Percentiles rank a stretch among this genome's conserved stretches.
phyloP scores from a whole-genome alignment of 1,140 invertebrate genomes.

The Bombus balteatus region DNA sequence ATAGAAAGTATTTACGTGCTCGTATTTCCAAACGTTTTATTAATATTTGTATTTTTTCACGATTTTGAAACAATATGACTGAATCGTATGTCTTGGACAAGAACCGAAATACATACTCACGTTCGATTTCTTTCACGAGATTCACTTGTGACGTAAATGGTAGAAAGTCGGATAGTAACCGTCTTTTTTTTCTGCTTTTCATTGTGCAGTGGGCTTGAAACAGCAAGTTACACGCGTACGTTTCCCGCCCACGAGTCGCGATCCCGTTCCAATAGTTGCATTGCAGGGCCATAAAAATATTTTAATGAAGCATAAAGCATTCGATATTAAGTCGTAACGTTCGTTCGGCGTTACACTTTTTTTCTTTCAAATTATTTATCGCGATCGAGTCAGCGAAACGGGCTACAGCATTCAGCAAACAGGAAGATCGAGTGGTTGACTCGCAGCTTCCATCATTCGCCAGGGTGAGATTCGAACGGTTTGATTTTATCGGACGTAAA shows the following conservation, averaged over 20 bases:
- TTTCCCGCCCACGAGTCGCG: constrained; percentile 18
- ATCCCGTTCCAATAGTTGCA: neutral
- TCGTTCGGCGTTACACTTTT: neutral
- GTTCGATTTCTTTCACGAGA: constrained; percentile 5
- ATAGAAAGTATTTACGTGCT: neutral
- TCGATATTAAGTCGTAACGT: constrained; percentile 13
- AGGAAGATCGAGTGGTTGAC: neutral
- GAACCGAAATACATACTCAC: neutral
- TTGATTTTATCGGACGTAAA: constrained; percentile 12
- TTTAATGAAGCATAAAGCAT: constrained; percentile 29
- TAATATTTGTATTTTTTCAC: neutral
- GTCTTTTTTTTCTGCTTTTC: neutral
- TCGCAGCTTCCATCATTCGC: neutral
- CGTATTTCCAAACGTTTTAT: neutral
- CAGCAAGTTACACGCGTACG: neutral
- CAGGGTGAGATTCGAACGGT: neutral
- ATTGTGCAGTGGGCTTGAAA: constrained; percentile 1
- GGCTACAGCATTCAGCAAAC: neutral
- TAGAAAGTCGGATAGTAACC: constrained; percentile 24
- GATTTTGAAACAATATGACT: no score
- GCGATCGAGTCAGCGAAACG: neutral
- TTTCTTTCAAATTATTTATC: neutral
- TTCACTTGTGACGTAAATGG: constrained; percentile 7
- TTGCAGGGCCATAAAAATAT: constrained; percentile 18
- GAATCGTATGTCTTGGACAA: neutral